Conservation (phyloP, 2,797 vertebrate genomes). For the Periparus ater region DNA sequence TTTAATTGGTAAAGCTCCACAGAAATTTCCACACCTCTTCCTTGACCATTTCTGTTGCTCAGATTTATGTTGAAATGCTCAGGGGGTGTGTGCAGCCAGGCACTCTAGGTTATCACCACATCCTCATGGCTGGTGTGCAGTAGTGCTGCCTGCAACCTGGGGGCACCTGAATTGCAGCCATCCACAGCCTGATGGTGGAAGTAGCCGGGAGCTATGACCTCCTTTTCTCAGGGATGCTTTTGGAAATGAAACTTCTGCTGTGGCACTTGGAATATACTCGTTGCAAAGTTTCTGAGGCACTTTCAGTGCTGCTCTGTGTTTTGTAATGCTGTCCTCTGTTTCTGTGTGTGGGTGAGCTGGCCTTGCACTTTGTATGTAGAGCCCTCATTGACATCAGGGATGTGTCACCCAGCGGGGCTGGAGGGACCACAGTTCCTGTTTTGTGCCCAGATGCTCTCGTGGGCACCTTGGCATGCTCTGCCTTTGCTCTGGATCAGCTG, state of each 20-base stretch:
- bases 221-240: not conserved
- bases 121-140: not conserved
- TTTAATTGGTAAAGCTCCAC: not conserved
- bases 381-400: fast-evolving
- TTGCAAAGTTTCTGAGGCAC: not conserved
- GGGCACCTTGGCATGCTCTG: not conserved
- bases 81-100: not conserved
- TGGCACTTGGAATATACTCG: fast-evolving
- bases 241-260: not conserved
- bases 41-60: not conserved
- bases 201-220: not conserved
- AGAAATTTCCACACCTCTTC: not conserved
- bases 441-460: not conserved
- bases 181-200: not conserved
- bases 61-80: not conserved
- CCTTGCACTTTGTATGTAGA: not conserved
- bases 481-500: not conserved
- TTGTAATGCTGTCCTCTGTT: not conserved
- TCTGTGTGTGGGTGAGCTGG: not conserved
- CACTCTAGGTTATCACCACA: not conserved
- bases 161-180: not conserved
- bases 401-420: not conserved
- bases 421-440: fast-evolving
- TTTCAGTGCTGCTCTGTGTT: not conserved
- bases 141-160: not conserved